Evolutionary conservation across 2,888 invertebrate genomes (phyloP), one percentile per base, ranked within the genome.

Genomic region (Cephus spinipes): DNA sequence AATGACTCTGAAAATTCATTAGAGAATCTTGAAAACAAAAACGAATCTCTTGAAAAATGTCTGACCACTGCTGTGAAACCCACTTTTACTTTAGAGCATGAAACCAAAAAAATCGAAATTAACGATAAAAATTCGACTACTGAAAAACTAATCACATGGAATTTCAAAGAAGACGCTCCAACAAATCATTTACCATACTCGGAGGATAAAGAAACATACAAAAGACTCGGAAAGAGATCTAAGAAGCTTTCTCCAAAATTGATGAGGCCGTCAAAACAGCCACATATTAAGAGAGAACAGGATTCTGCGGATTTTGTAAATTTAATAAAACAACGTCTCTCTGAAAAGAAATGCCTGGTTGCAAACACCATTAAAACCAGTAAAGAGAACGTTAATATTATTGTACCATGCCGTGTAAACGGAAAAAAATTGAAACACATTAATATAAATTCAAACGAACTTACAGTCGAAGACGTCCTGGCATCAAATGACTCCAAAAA

Each of bases 321-420:
- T 77, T 75, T 84, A 12, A 84, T 84, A 76, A 84, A 84, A 35
- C 80, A 81, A 36, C 79, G 83, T 73, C 76, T 84, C 40, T 78
- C 80, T 12, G 81, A 80, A 75, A 84, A 83, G 73, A 83, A 83
- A 74, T 81, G 75, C 74, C 74, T 32, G 73, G 74, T 9, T 55
- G 23, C 55, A 23, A 15, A 23, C 23, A 55, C 55, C 55, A 55
- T 55, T 55, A 23, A 23, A 55, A 23, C 23, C 2, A 23, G 23
- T 23, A 55, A 55, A 23, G 55, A 55, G 9, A 55, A 55, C 23
- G 55, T 23, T 23, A 55, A 55, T 0, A 9, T 55, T 55, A 23
- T 55, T 55, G 23, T 23, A 55, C 55, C 55, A 9, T 55, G 23
- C 9, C 55, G 23, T 9, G 23, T 23, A 55, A 55, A 9, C 9